Evolutionary conservation across 2,113 vertebrate genomes (phyloP).

Genomic region (Tetraodon nigroviridis): DNA sequence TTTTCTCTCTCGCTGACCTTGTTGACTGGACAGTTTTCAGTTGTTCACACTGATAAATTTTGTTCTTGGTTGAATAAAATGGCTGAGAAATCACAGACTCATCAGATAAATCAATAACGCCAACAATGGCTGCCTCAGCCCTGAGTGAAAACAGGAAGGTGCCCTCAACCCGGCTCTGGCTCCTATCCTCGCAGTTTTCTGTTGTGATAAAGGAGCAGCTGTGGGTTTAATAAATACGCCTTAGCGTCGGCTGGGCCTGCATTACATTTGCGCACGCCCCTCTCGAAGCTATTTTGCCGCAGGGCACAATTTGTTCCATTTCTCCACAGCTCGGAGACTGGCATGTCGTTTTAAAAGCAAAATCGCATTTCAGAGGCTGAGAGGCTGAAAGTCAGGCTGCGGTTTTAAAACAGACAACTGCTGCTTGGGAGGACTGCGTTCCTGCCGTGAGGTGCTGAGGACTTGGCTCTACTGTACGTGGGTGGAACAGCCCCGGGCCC

Average conservation of each 20-base stretch:
- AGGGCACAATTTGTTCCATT: conserved; percentile 68
- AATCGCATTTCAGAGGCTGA: conserved; percentile 32
- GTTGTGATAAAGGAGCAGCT: conserved; percentile 50
- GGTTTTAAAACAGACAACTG: conserved; percentile 42
- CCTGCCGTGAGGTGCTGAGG: conserved; percentile 30
- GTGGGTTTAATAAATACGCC: conserved; percentile 62
- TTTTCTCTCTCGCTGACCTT: not conserved
- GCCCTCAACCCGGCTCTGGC: conserved; percentile 9
- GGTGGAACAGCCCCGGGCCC: conserved; percentile 37
- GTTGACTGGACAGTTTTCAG: not conserved
- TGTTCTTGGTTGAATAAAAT: not conserved
- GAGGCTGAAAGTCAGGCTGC: conserved; percentile 43
- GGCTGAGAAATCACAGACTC: not conserved
- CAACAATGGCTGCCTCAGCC: not conserved
- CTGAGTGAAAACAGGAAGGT: conserved; percentile 15
- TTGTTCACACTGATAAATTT: not conserved
- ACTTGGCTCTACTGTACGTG: conserved; percentile 41
- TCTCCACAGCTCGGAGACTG: conserved; percentile 60
- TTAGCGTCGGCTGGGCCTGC: conserved; percentile 43
- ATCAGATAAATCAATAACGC: conserved; percentile 1
- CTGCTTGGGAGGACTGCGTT: conserved; percentile 34
- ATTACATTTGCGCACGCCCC: conserved; percentile 39
- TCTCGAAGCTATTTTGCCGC: conserved; percentile 65
- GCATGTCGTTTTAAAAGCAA: conserved; percentile 57
- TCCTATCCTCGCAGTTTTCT: conserved; percentile 18